Evolutionary conservation across 2,888 invertebrate species (phyloP), one percentile per base, ranked within the genome.

Genomic region (Cylindroiulus punctatus): DNA sequence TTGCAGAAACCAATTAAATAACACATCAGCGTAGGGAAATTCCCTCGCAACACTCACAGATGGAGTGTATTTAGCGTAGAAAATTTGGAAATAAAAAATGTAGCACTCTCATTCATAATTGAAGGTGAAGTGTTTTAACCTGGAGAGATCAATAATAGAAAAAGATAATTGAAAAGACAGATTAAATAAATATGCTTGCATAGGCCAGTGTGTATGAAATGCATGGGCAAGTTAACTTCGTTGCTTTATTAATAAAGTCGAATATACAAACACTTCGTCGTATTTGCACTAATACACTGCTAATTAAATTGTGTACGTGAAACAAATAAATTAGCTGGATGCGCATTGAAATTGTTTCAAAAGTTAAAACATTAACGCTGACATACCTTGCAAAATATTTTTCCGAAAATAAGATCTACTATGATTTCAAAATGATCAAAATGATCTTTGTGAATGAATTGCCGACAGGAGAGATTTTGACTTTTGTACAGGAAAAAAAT

Each of bases 61-160:
- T 65, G 26, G 22, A 65, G 22, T 65, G 26, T 65, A 65, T 65
- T 22, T 7, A 22, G 65, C 22, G 12, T 26, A 26, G 26, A 2
- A 65, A 57, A 22, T 8, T 22, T 10, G 26, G 2, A 65, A 12
- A 65, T 2, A 26, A 65, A 65, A 65, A 65, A 65, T 65, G 65
- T 65, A 26, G 65, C 65, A 65, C 22, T 65, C 26, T 65, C 65
- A 65, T 22, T 65, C 26, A 65, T 65, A 65, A 65, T 65, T 65
- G 65, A 65, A 65, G 65, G 22, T 7, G 65, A 65, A 26, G 65
- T 65, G 65, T 65, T 65, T 65, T 65, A 65, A 65, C 65, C 65
- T 26, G 22, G 65, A 65, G 65, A 12, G 26, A 26, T 65, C 65
- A 65, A 65, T 65, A 65, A 36, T 7, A 36, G 36, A 36, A 36